phyloP scores from a whole-genome alignment of 2,797 vertebrate species.

The Falco peregrinus region DNA sequence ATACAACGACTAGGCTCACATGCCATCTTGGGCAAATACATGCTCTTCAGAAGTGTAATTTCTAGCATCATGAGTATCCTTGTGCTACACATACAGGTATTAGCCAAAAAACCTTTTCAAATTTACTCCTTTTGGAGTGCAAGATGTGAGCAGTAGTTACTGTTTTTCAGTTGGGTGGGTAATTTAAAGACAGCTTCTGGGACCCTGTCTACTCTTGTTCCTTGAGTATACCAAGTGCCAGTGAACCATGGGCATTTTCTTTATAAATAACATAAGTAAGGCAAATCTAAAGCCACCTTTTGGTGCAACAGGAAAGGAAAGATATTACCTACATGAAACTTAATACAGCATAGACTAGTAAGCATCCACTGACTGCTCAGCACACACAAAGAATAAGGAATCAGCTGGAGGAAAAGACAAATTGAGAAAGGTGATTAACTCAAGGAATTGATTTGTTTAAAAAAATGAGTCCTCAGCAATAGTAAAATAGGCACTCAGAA shows the following conservation, averaged over 20 bases:
- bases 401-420: not conserved
- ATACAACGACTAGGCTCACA: not conserved
- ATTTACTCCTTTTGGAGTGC: not conserved
- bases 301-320: not conserved
- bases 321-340: not conserved
- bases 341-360: not conserved
- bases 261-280: not conserved
- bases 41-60: not conserved
- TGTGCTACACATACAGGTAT: not conserved
- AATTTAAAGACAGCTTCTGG: not conserved
- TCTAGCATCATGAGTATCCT: not conserved
- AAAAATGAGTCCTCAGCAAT: not conserved
- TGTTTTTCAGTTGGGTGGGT: not conserved
- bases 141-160: not conserved
- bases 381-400: not conserved
- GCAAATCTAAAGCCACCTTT: not conserved
- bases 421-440: not conserved
- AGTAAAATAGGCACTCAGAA: not conserved
- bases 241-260: not conserved
- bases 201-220: not conserved
- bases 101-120: constrained; percentile 17
- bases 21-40: not conserved
- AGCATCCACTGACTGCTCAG: not conserved
- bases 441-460: constrained; percentile 21
- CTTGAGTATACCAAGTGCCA: not conserved